Evolutionary conservation across 2,113 vertebrate species (phyloP).

Genomic region (Chamaea fasciata): DNA sequence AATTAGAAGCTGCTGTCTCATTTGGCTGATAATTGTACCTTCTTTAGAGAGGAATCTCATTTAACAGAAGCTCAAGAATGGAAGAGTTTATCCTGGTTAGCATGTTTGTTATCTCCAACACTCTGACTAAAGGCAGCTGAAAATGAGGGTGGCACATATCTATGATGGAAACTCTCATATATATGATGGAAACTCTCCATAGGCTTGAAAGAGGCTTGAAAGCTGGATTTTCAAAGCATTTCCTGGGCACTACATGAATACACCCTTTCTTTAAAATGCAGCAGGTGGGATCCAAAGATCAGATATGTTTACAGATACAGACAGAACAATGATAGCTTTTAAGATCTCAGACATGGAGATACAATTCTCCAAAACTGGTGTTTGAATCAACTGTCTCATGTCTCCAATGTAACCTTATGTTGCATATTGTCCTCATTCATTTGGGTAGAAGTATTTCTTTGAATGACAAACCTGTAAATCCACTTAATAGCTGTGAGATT

Average conservation of each 20-base stretch:
- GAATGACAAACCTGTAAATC: background rate
- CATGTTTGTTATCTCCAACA: background rate
- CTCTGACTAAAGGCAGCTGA: background rate
- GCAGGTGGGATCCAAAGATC: background rate
- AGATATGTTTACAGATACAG: background rate
- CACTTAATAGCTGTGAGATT: background rate
- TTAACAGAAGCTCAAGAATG: background rate
- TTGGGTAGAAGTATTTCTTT: background rate
- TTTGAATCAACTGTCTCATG: background rate
- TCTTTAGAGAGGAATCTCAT: background rate
- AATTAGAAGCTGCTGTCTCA: background rate
- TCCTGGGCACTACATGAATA: background rate
- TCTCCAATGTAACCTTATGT: background rate
- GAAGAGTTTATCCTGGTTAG: background rate
- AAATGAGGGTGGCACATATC: background rate
- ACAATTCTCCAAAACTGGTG: background rate
- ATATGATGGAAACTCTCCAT: background rate
- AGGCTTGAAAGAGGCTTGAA: background rate
- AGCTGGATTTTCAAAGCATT: background rate
- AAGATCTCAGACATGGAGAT: background rate
- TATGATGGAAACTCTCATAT: background rate
- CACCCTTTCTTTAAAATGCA: background rate
- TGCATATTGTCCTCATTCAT: background rate
- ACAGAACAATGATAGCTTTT: background rate
- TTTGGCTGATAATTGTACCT: background rate